Conservation (phyloP, 2,888 invertebrate species). For the Molorchus minor region DNA sequence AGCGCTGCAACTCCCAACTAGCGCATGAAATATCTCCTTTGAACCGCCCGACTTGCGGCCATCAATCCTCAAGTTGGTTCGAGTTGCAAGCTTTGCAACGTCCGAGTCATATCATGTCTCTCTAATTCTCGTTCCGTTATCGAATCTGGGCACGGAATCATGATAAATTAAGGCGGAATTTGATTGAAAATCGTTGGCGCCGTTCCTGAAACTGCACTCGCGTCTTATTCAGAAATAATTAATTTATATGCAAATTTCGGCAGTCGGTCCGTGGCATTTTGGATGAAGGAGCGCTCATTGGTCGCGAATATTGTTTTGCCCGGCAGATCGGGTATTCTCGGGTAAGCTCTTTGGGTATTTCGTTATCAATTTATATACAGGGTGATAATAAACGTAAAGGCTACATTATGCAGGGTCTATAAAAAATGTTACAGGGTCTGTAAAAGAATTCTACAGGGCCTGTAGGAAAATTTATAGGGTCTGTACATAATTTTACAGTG, state of each 20-base stretch:
- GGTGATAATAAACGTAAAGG: too few species aligned
- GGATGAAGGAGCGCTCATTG: background rate
- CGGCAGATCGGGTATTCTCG: slow-evolving; percentile 7
- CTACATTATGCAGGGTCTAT: too few species aligned
- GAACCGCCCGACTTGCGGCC: background rate
- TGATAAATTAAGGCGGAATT: slow-evolving; percentile 12
- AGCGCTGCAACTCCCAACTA: background rate
- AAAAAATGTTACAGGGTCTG: too few species aligned
- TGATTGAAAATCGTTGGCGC: slow-evolving; percentile 1
- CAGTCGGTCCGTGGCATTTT: slow-evolving; percentile 1
- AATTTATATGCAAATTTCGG: slow-evolving; percentile 21
- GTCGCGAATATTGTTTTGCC: slow-evolving; percentile 8
- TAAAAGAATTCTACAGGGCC: too few species aligned
- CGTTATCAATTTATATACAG: too few species aligned
- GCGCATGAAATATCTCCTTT: background rate
- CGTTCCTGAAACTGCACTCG: slow-evolving; percentile 11
- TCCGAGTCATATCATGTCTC: background rate
- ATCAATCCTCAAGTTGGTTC: background rate
- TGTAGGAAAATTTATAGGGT: too few species aligned
- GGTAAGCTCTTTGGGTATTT: too few species aligned
- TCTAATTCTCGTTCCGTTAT: background rate
- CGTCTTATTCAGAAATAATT: slow-evolving; percentile 10
- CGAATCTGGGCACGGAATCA: background rate
- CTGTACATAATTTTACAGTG: too few species aligned
- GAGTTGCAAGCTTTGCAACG: background rate